Conservation (phyloP, 2,888 invertebrate species). For the Lasioglossum marginatum region DNA sequence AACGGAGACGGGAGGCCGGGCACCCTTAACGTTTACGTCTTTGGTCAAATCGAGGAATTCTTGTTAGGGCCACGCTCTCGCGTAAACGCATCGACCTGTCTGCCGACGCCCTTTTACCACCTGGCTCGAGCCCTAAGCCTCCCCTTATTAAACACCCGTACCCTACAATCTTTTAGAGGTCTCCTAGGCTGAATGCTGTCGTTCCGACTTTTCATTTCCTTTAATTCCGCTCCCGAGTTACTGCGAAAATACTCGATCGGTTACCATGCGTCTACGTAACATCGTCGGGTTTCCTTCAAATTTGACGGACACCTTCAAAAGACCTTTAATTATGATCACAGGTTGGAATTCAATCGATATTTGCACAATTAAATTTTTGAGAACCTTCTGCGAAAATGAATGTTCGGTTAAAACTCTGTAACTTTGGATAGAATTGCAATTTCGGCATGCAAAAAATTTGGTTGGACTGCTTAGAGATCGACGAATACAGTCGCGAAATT, state of each 20-base stretch:
- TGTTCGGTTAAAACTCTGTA: neutral
- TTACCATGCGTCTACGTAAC: neutral
- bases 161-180: neutral
- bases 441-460: neutral
- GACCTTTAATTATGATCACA: neutral
- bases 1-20: conserved; percentile 27
- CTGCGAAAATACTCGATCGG: neutral
- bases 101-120: conserved; percentile 58
- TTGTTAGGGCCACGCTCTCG: conserved; percentile 61
- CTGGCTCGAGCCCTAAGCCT: conserved; percentile 76
- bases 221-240: neutral
- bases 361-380: neutral
- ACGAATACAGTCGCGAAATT: neutral
- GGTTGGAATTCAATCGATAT: neutral
- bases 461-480: neutral
- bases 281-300: neutral
- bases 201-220: neutral
- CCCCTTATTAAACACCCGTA: conserved; percentile 77
- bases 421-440: neutral
- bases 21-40: conserved; percentile 75
- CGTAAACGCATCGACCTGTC: conserved; percentile 65
- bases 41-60: conserved; percentile 63
- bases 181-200: neutral
- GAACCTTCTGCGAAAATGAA: neutral
- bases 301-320: neutral